Base-by-base conservation (phyloP, 2,888 invertebrate species). In the Agrochola litura region DNA sequence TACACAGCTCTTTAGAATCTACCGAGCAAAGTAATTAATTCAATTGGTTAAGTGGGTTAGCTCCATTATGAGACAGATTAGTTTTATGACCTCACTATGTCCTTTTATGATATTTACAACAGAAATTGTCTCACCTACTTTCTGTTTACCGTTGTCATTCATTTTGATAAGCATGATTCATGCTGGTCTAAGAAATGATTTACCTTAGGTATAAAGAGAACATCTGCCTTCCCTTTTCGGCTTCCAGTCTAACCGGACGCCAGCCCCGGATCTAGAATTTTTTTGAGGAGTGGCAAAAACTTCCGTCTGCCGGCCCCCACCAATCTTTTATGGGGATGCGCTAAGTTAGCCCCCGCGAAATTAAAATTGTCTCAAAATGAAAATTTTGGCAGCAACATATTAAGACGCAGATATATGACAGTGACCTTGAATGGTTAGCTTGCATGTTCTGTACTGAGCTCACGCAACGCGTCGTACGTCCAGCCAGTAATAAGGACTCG, bases 11-110 rank as follows among this genome's bases (percentile, higher is more conserved):
- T 80, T 56, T 80, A 49, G 12, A 71, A 56, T 41, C 63, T 30
- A 10, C 6, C 2, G 37, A 54, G 61, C 37, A 72, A 80, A 63
- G 54, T 71, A 41, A 80, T 80, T 79, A 71, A 80, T 80, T 63
- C 5, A 63, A 71, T 79, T 71, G 80, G 52, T 25, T 30, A 63
- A 77, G n/a, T 72, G 41, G 81, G 46, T 80, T 71, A 77, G 2
- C 37, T 79, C 37, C 19, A 80, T 56, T 49, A 56, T 6, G 22
- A 63, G 61, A 49, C 46, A 43, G 41, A 72, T 80, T 64, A 64
- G 4, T 56, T 64, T 49, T 56, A 80, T 56, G 46, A 37, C 61
- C 12, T 37, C 54, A 37, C 1, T 37, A 10, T 49, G 61, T 63
- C 63, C 46, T 49, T 79, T 54, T 30, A 71, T 10, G 46, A 37